Conservation (phyloP, 2,888 invertebrate genomes). For the Cosmopolites sordidus region DNA sequence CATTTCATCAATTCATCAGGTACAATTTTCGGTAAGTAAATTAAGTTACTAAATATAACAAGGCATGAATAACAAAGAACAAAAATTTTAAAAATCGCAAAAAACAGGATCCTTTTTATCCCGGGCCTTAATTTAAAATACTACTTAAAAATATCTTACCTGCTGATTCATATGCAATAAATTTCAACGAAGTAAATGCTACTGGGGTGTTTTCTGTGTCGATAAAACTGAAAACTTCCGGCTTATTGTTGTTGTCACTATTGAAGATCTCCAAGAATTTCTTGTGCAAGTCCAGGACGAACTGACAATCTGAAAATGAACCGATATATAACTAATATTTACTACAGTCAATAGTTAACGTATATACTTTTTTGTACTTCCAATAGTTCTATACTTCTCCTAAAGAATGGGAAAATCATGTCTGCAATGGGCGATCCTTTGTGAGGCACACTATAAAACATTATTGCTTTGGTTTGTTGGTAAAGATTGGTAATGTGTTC, state of each 20-base stretch:
- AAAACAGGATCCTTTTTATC: too few relatives aligned
- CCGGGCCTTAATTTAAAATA: too few relatives aligned
- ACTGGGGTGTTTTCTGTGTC: slow-evolving; percentile 73
- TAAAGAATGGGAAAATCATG: slow-evolving; percentile 66
- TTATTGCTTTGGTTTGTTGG: slow-evolving; percentile 58
- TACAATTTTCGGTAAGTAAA: too few relatives aligned
- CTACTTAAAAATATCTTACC: slow-evolving; percentile 57
- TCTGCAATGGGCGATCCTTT: slow-evolving; percentile 75
- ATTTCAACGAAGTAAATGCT: slow-evolving; percentile 67
- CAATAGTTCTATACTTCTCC: slow-evolving; percentile 71
- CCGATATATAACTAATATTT: not conserved
- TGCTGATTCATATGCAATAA: slow-evolving; percentile 74
- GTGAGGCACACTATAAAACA: slow-evolving; percentile 88
- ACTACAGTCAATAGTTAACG: not conserved
- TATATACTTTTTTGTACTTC: slow-evolving; percentile 72
- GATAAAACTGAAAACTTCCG: slow-evolving; percentile 69
- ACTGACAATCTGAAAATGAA: slow-evolving; percentile 59
- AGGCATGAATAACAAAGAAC: too few relatives aligned
- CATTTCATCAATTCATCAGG: too few relatives aligned
- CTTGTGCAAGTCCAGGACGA: slow-evolving; percentile 64
- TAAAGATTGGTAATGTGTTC: slow-evolving; percentile 51
- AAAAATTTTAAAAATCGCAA: too few relatives aligned
- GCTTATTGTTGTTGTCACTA: slow-evolving; percentile 51
- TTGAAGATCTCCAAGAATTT: slow-evolving; percentile 56
- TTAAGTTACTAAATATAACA: too few relatives aligned